These are phyloP conservation scores for Mormyrops boulengeri DNA, from an alignment of 2,797 vertebrate genomes.

Conservation along the genomic window DNA sequence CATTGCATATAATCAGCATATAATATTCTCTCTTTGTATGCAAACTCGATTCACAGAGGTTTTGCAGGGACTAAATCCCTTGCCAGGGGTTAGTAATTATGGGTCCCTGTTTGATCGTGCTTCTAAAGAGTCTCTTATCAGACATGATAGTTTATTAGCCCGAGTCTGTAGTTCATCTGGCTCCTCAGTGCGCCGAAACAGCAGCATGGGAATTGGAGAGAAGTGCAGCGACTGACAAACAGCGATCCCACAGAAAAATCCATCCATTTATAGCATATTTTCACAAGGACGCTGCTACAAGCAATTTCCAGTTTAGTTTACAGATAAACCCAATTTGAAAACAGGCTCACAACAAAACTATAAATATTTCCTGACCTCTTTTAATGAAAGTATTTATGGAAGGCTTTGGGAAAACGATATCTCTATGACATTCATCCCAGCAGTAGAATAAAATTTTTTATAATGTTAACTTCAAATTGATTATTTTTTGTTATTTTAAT, in stretches of 20 bases:
- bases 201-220: neutral
- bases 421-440: neutral
- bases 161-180: neutral
- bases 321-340: neutral
- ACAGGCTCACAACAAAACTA: neutral
- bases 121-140: constrained; percentile 8
- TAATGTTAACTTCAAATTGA: neutral
- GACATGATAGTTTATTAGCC: neutral
- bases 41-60: neutral
- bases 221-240: neutral
- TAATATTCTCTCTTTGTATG: constrained; percentile 12
- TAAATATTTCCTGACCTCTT: neutral
- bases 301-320: neutral
- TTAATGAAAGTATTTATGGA: neutral
- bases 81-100: constrained; percentile 8
- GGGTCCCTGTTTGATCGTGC: constrained; percentile 1
- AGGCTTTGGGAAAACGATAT: neutral
- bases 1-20: neutral
- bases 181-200: neutral
- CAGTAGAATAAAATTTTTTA: neutral
- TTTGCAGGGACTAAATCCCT: constrained; percentile 9
- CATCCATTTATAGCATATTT: neutral
- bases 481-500: neutral
- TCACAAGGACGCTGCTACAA: neutral
- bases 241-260: neutral